Conservation (phyloP, 2,797 vertebrate species). For the Hyperoplus lanceolatus region DNA sequence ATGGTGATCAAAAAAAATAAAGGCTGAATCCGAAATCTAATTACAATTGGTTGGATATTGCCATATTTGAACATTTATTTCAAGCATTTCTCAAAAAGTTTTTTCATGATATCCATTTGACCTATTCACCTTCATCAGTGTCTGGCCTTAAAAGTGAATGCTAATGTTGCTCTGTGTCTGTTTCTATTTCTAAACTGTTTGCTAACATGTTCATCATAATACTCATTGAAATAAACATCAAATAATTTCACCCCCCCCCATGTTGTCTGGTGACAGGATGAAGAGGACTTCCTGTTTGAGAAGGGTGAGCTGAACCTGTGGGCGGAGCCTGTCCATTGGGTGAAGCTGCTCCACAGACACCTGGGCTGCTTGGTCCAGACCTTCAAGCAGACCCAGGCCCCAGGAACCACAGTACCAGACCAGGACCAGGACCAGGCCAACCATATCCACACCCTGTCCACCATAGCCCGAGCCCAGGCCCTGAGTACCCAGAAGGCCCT, state of each 20-base stretch:
- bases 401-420: constrained; percentile 16
- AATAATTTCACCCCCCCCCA: neutral
- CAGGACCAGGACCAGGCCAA: constrained; percentile 30
- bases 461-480: constrained; percentile 70
- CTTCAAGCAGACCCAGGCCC: constrained; percentile 55
- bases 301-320: constrained; percentile 95
- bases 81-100: too few species aligned
- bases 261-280: constrained; percentile 82
- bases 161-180: neutral
- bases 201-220: neutral
- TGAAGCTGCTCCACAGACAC: constrained; percentile 86
- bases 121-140: too few species aligned
- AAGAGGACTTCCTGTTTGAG: constrained; percentile 93
- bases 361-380: constrained; percentile 78
- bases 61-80: too few species aligned
- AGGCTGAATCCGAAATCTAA: too few species aligned
- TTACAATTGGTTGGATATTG: too few species aligned
- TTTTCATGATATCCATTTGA: too few species aligned
- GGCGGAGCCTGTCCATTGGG: constrained; percentile 91
- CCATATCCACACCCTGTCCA: constrained; percentile 68
- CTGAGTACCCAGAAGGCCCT: constrained; percentile 73
- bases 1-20: too few species aligned
- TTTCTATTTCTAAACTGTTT: neutral
- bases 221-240: neutral
- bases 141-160: neutral